phyloP scores from a whole-genome alignment of 2,113 vertebrate genomes.

The Elachura formosa region DNA sequence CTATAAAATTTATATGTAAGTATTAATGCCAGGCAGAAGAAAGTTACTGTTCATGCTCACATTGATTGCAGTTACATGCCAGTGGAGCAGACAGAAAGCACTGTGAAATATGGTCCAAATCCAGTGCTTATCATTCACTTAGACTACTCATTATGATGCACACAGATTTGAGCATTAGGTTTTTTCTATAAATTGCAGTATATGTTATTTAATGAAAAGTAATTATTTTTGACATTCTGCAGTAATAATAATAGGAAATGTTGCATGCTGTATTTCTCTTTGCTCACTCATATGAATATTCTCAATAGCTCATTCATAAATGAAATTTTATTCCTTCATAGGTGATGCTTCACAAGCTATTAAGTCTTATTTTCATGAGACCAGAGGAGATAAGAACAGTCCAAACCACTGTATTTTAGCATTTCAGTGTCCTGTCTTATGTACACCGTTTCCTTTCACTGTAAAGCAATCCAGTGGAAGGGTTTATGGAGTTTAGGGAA shows the following conservation, averaged over 20 bases:
- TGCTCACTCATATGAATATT: not conserved
- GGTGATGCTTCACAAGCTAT: not conserved
- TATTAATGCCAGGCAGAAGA: not conserved
- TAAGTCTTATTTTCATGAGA: not conserved
- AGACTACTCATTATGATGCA: not conserved
- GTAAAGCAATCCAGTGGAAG: not conserved
- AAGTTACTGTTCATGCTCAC: not conserved
- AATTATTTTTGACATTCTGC: not conserved
- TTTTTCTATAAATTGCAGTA: not conserved
- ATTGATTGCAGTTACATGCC: not conserved
- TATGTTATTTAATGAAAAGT: not conserved
- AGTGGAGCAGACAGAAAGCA: not conserved
- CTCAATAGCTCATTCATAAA: not conserved
- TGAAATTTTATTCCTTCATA: not conserved
- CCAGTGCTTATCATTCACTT: not conserved
- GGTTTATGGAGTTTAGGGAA: not conserved
- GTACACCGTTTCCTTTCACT: not conserved
- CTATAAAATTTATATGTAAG: not conserved
- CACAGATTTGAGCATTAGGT: not conserved
- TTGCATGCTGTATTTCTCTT: not conserved
- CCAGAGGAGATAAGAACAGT: not conserved
- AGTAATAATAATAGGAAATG: not conserved
- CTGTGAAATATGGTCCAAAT: not conserved
- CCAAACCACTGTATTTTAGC: not conserved
- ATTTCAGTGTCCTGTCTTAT: not conserved